These are phyloP conservation scores for Dascyllus trimaculatus DNA, from an alignment of 2,113 vertebrate species.

Conservation along the genomic window DNA sequence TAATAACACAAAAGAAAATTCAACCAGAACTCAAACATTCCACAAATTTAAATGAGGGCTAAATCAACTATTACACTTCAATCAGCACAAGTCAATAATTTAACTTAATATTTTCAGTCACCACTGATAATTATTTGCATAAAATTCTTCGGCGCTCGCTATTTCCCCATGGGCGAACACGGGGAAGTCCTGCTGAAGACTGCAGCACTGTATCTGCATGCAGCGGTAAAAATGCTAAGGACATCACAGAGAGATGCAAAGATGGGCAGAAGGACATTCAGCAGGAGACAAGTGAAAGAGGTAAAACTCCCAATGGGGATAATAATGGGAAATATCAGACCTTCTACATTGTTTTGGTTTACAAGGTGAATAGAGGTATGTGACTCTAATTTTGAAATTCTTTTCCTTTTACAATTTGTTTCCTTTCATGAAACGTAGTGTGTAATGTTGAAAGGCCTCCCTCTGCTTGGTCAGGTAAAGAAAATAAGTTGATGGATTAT, in stretches of 20 bases:
- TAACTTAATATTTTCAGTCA: no score
- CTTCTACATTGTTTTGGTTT: neutral
- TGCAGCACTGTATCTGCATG: conserved; percentile 45
- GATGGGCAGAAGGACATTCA: conserved; percentile 18
- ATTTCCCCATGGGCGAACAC: neutral
- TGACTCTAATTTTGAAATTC: neutral
- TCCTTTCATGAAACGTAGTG: no score
- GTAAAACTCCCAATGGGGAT: conserved; percentile 9
- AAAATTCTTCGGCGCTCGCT: conserved; percentile 11
- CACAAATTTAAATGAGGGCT: conserved; percentile 20
- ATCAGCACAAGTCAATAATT: no score
- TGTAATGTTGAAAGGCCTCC: neutral
- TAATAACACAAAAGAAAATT: neutral
- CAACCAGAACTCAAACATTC: conserved; percentile 18
- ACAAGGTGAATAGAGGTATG: neutral
- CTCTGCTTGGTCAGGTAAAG: neutral
- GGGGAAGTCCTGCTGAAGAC: conserved; percentile 21
- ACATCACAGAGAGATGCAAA: conserved; percentile 17
- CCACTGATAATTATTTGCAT: neutral
- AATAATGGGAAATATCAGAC: neutral
- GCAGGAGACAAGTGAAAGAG: conserved; percentile 2
- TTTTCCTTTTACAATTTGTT: no score
- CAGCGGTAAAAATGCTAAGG: conserved; percentile 50
- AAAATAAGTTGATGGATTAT: neutral
- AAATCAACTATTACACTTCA: conserved; percentile 2